Base-by-base conservation (phyloP, 2,888 invertebrate genomes). In the Pollenia amentaria region DNA sequence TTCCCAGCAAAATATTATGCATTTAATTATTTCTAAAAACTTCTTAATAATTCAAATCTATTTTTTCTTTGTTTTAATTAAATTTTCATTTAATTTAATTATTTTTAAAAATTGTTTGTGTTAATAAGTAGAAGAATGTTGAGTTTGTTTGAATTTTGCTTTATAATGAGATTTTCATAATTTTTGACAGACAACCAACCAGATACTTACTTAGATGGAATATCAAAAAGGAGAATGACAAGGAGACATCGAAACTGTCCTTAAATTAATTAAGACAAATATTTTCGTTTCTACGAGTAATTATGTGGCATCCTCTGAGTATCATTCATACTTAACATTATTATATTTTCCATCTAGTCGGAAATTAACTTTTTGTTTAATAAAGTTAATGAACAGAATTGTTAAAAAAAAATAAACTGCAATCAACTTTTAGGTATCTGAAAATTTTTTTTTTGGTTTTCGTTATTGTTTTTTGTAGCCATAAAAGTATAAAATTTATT, bases 261-360 rank as follows among this genome's bases (percentile, higher is more conserved):
- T 65, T 29, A 55, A 76, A 64, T 64, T 83, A 55, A 55, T 76
- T 75, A 55, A 55, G 12, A 53, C 18, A 62, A 62, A 76, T 55
- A 76, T 53, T 18, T 67, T 0, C 46, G 48, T 38, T 10, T 78
- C n/a, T 11, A 38, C 16, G 38, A 10, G 8, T 38, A 29, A 12
- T 29, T 60, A 21, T 48, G 57, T 57, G 44, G 18, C 14, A 40
- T 9, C 77, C 16, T 8, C 40, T 14, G 14, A 57, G 29, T 29
- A 12, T n/a, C 12, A 18, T 8, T 10, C 40, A 2, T 42, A 55
- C 18, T n/a, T 16, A 3, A 10, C 21, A 3, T 67, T 48, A 9
- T 1, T 21, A n/a, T n/a, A 18, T 16, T 2, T 44, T 67, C 46
- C 55, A 38, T 48, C 6, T 2, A 60, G 12, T 9, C 18, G 42